Base-by-base conservation (phyloP, 2,888 invertebrate genomes). In the Patella caerulea region DNA sequence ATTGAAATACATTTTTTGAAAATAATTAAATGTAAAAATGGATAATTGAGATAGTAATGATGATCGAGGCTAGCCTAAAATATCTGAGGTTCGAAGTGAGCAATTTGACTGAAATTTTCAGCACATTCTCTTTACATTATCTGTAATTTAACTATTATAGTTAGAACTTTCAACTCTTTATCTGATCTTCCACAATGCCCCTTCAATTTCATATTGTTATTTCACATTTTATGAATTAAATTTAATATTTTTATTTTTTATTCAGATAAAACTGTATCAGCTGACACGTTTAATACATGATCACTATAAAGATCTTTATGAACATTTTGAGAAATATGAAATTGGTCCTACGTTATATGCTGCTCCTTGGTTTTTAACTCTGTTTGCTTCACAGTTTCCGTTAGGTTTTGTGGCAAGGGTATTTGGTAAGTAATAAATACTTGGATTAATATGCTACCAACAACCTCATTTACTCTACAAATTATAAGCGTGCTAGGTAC, bases 301-400 rank as follows among this genome's bases (percentile, higher is more conserved):
- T 85, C 88, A 89, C 75, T 89, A 92, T 83, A 86, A 96, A 0
- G 96, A 96, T 78, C 93, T 98, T 69, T 97, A 98, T 92, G 94
- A 94, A 7, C 97, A 97, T 92, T 94, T 98, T 83, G 93, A 93
- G 84, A 86, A 87, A 70, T 94, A 97, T 89, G 98, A 98, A 92
- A 96, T 98, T 9, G 95, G 96, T 0, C 98, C 98, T 0, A 97
- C 98, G 0, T 92, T 98, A 7, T 98, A 98, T 91, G 98, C 98
- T 0, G 98, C 98, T 0, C 98, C 98, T 0, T 98, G 98, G 98
- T 95, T 98, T 90, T 94, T 98, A 3, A 98, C 98, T 0, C 93
- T 97, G 56, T 98, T 98, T 92, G 97, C 98, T 70, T 98, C 98
- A 75, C 98, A 98, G 92, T 98, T 98, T 91, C 97, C 98, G 0